Percentiles rank a stretch among this genome's conserved stretches.
phyloP scores from a whole-genome alignment of 2,888 invertebrate genomes.

The Stenurella melanura region DNA sequence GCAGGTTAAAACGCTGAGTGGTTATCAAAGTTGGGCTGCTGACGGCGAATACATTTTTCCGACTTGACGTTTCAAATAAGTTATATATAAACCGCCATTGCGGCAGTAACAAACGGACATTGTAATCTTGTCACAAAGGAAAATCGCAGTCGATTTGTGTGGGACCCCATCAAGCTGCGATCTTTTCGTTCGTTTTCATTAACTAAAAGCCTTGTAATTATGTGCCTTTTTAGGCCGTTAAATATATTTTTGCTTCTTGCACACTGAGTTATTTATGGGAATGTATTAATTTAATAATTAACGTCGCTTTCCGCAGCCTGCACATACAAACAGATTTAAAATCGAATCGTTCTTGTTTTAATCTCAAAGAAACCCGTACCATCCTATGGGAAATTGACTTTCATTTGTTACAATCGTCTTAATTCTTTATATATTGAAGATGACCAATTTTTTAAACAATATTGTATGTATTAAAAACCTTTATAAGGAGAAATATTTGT shows the following conservation, averaged over 20 bases:
- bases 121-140: conserved; percentile 17
- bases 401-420: too few species aligned
- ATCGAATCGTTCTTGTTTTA: too few species aligned
- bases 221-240: conserved; percentile 13
- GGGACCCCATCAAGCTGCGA: conserved; percentile 12
- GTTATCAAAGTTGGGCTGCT: conserved; percentile 26
- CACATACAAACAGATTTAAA: not conserved
- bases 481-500: too few species aligned
- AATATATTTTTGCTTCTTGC: conserved; percentile 18
- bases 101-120: conserved; percentile 5
- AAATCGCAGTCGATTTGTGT: conserved; percentile 36
- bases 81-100: conserved; percentile 11
- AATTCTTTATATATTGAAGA: too few species aligned
- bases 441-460: too few species aligned
- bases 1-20: conserved; percentile 31
- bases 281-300: conserved; percentile 3
- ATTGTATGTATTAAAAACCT: too few species aligned
- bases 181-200: conserved; percentile 34
- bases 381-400: too few species aligned
- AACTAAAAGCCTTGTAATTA: conserved; percentile 36
- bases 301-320: not conserved
- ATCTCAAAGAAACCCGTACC: too few species aligned
- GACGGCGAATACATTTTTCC: conserved; percentile 31
- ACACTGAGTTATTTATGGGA: not conserved
- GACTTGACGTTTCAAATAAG: conserved; percentile 18